phyloP scores from a whole-genome alignment of 2,888 invertebrate species.

The Cheilosia urbana region DNA sequence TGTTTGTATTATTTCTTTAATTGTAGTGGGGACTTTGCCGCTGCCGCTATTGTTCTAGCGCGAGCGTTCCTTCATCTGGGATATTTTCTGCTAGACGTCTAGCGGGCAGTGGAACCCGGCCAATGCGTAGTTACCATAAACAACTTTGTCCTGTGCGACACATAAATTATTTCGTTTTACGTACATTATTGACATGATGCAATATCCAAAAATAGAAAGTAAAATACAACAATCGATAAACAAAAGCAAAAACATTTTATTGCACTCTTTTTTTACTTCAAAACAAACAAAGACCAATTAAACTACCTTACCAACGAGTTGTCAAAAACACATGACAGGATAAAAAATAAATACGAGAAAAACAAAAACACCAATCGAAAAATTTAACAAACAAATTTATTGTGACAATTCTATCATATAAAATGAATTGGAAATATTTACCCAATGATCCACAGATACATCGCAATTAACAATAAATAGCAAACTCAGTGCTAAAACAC shows the following conservation, averaged over 20 bases:
- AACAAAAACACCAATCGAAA: constrained; percentile 50
- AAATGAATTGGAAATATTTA: constrained; percentile 38
- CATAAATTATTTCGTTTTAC: too few relatives aligned
- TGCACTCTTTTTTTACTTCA: not conserved
- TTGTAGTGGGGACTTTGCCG: too few relatives aligned
- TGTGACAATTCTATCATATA: constrained; percentile 1
- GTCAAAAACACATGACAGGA: constrained; percentile 76
- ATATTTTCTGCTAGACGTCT: too few relatives aligned
- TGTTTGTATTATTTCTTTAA: too few relatives aligned
- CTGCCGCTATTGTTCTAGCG: too few relatives aligned
- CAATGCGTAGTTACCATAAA: not conserved
- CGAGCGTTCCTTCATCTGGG: too few relatives aligned
- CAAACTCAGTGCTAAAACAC: constrained; percentile 26
- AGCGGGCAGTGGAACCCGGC: too few relatives aligned
- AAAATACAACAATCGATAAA: constrained; percentile 18
- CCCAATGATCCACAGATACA: constrained; percentile 40
- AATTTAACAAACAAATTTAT: constrained; percentile 11
- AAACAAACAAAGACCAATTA: constrained; percentile 10
- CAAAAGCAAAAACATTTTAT: constrained; percentile 20
- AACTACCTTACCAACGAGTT: constrained; percentile 19
- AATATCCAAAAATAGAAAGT: constrained; percentile 4
- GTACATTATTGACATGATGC: not conserved
- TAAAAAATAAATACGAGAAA: constrained; percentile 36
- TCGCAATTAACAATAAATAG: constrained; percentile 31
- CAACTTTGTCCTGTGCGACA: too few relatives aligned